Conservation (phyloP, 1,140 invertebrate genomes). For the Scaptomyza pallida region DNA sequence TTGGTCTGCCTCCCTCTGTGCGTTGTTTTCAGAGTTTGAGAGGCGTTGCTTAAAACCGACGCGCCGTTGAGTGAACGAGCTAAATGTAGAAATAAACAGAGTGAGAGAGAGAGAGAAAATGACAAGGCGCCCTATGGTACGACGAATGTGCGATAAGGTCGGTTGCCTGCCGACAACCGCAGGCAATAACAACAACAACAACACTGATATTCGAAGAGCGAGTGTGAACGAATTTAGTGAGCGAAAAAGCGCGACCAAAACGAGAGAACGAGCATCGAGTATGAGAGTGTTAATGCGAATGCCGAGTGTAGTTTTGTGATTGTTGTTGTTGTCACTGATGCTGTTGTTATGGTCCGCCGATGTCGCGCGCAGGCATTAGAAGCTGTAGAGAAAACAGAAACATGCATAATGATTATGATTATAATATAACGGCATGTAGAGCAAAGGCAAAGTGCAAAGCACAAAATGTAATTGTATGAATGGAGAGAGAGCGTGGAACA, state of each 20-base stretch:
- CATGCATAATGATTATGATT: conserved; percentile 62
- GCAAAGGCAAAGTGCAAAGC: conserved; percentile 56
- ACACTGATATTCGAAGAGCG: conserved; percentile 23
- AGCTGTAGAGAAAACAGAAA: conserved; percentile 54
- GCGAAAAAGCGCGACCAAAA: conserved; percentile 1
- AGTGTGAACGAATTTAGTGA: conserved; percentile 3
- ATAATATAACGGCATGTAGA: conserved; percentile 67
- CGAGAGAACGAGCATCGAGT: conserved; percentile 15
- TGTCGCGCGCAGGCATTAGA: conserved; percentile 45
- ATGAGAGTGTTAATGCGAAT: conserved; percentile 12
- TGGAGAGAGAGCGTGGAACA: conserved; percentile 41
- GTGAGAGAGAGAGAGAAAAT: conserved; percentile 28
- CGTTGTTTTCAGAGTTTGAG: conserved; percentile 47
- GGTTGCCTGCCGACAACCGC: conserved; percentile 35
- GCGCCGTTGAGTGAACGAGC: conserved; percentile 18
- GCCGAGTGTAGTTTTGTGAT: conserved; percentile 34
- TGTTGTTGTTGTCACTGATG: conserved; percentile 30
- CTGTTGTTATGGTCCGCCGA: conserved; percentile 20
- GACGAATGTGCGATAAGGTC: conserved; percentile 66
- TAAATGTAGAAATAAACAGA: conserved; percentile 11
- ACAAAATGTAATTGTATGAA: conserved; percentile 61
- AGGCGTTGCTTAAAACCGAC: conserved; percentile 74
- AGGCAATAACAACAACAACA: conserved; percentile 21
- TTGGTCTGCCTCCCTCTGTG: conserved; percentile 46
- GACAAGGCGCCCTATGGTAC: conserved; percentile 23